These are phyloP conservation scores for Oligia fasciuncula DNA, from an alignment of 2,888 invertebrate species.

Conservation along the genomic window DNA sequence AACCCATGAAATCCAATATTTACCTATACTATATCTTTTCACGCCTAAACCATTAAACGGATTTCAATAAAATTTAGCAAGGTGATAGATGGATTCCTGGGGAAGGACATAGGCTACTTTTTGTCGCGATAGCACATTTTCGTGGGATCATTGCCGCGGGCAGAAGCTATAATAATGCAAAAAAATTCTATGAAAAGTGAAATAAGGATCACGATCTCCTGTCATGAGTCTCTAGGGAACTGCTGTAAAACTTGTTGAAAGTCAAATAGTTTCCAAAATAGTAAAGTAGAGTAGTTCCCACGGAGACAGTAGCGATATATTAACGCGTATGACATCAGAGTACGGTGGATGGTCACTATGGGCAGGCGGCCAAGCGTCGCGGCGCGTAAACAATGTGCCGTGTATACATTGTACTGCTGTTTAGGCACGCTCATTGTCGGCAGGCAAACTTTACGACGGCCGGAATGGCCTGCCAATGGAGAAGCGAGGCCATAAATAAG, in stretches of 20 bases:
- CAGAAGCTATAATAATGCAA: neutral
- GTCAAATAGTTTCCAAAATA: slow-evolving; percentile 7
- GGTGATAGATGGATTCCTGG: neutral
- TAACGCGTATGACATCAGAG: slow-evolving; percentile 70
- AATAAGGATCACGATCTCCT: neutral
- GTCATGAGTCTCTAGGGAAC: neutral
- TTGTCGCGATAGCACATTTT: no score
- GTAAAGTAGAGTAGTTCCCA: slow-evolving; percentile 19
- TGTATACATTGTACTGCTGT: slow-evolving; percentile 54
- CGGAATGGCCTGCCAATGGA: slow-evolving; percentile 30
- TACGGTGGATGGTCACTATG: slow-evolving; percentile 67
- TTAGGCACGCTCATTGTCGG: slow-evolving; percentile 49
- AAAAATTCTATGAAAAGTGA: neutral
- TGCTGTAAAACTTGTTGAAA: neutral
- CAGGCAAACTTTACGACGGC: slow-evolving; percentile 31
- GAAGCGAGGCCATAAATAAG: neutral
- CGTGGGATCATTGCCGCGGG: no score
- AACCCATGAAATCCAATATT: no score
- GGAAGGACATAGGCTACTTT: neutral
- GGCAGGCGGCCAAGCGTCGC: slow-evolving; percentile 72
- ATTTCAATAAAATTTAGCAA: neutral
- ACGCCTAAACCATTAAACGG: neutral
- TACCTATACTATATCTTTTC: no score
- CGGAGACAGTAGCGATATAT: slow-evolving; percentile 57
- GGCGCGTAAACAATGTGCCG: slow-evolving; percentile 71